Percentiles rank a stretch among this genome's conserved stretches.
phyloP scores from a whole-genome alignment of 2,113 vertebrate species.

The Columba livia region DNA sequence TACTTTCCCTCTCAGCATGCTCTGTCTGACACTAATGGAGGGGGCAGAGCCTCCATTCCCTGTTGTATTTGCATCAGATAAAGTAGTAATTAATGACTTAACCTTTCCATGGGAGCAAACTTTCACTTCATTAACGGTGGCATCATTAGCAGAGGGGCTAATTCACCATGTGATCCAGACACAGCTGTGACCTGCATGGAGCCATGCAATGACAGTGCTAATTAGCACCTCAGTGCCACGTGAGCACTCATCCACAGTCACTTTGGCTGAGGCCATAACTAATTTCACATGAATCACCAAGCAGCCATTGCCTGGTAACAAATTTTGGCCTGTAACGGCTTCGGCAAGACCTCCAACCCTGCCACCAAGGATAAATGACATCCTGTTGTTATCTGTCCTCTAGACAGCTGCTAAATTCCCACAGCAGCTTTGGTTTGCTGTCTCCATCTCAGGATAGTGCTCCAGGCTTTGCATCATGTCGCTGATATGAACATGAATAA shows the following conservation, averaged over 20 bases:
- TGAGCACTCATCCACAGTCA: neutral
- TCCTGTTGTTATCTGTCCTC: conserved; percentile 34
- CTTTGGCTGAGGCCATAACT: neutral
- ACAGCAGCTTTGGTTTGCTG: neutral
- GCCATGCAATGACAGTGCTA: neutral
- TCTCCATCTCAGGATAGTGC: accelerated
- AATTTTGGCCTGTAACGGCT: conserved; percentile 12
- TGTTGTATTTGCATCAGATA: neutral
- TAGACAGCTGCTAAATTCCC: conserved; percentile 6
- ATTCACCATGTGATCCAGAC: neutral
- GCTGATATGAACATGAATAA: neutral
- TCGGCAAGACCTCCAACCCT: neutral
- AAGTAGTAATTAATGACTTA: neutral
- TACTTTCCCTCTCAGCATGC: neutral
- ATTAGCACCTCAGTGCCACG: neutral
- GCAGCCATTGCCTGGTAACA: neutral
- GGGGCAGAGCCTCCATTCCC: neutral
- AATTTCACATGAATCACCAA: neutral
- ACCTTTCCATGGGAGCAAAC: neutral
- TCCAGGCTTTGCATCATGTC: neutral
- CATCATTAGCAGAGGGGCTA: neutral
- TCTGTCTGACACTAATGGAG: neutral
- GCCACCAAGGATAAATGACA: neutral
- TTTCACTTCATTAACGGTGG: neutral
- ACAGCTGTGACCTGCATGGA: neutral